Base-by-base conservation (phyloP, 2,888 invertebrate species). In the Onthophagus sagittarius region DNA sequence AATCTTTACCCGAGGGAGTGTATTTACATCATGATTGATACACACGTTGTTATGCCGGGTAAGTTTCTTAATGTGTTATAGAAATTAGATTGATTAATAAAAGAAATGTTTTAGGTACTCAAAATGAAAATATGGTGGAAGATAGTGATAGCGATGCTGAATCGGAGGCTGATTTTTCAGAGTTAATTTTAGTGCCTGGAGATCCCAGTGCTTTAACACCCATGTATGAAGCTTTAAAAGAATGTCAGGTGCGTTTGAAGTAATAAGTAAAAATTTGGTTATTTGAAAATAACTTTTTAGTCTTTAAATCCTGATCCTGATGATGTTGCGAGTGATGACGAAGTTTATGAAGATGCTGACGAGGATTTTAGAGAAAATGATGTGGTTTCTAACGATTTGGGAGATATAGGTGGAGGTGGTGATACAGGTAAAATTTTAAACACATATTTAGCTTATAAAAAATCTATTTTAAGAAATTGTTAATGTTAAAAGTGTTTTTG, bases 221-320 rank as follows among this genome's bases (percentile, higher is more conserved):
- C 9, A 91, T 95, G 87, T 95, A 92, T 83, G 88, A 90, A 80
- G 90, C 93, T 5, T 90, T 95, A 88, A 90, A 89, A 76, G 88
- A 91, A 64, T 94, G 95, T 81, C 94, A 95, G 85, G 89, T 74
- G 64, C 70, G 63, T 39, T 63, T 14, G 7, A 62, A 15, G 64
- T 62, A 23, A 6, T 70, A 23, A 53, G 32, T 53, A 15, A 23
- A 1, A 1, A 1, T 67, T 1, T 67, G n/a, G 9, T 32, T 15
- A 9, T 15, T 6, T 39, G 7, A 33, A 14, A 7, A 53, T 4
- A 53, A 39, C 31, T 73, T 75, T 76, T 14, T 70, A 84, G 83
- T 83, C 90, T 13, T 86, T 95, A 75, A 93, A 95, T 87, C 95
- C 94, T 2, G 94, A 94, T 84, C 91, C 92, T 9, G 87, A 88